A percentile compares a stretch with the other conserved stretches of the same genome.
Evolutionary conservation across 2,888 invertebrate genomes (phyloP).

Genomic region (Orthonychiurus folsomi): DNA sequence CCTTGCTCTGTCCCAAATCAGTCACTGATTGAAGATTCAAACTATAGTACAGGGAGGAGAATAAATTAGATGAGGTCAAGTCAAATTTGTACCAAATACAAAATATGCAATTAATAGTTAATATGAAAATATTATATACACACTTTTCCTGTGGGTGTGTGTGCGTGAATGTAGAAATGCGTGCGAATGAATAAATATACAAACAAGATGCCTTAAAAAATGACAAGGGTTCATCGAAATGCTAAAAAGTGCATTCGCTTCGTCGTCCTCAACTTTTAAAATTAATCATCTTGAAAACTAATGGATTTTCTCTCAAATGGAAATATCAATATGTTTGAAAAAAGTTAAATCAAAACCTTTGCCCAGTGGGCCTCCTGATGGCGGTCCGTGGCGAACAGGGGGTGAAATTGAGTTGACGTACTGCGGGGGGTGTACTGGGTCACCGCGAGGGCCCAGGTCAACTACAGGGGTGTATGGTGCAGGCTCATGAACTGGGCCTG

Average conservation of each 20-base stretch:
- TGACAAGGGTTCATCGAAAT: no score
- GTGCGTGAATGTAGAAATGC: no score
- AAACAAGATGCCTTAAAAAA: no score
- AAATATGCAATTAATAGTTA: no score
- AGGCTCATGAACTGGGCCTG: constrained; percentile 35
- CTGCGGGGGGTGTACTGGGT: constrained; percentile 18
- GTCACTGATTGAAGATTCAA: background rate
- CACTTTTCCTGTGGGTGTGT: no score
- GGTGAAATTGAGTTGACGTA: constrained; percentile 11
- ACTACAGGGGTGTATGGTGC: constrained; percentile 27
- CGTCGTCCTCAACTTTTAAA: no score
- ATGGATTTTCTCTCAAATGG: no score
- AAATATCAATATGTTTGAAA: background rate
- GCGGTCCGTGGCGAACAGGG: background rate
- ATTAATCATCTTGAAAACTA: no score
- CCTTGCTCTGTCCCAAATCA: background rate
- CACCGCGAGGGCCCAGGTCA: constrained; percentile 34
- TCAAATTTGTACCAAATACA: no score
- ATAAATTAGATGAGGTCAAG: constrained; percentile 1
- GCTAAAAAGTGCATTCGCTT: no score
- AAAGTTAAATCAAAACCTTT: background rate
- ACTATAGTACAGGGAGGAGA: background rate
- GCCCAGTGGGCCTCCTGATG: background rate
- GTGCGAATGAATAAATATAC: no score
- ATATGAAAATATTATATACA: no score